phyloP scores from a whole-genome alignment of 1,140 invertebrate genomes.

The Glossosoma conforme region DNA sequence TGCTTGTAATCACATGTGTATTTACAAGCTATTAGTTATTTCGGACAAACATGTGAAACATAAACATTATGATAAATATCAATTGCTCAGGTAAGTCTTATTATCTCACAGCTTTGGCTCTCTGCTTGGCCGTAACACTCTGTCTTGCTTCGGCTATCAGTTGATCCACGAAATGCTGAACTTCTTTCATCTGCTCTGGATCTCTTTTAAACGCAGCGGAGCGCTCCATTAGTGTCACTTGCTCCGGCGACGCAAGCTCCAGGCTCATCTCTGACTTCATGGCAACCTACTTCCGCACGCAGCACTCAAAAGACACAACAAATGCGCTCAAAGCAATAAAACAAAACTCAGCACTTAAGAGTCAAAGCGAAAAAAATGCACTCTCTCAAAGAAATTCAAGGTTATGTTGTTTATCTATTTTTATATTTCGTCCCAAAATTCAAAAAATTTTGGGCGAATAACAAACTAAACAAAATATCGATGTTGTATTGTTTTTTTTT shows the following conservation, averaged over 20 bases:
- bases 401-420: too few relatives aligned
- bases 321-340: too few relatives aligned
- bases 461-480: too few relatives aligned
- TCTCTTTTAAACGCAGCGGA: conserved; percentile 46
- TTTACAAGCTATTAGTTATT: background rate
- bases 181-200: conserved; percentile 45
- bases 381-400: too few relatives aligned
- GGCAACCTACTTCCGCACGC: background rate
- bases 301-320: background rate
- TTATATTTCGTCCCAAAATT: too few relatives aligned
- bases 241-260: conserved; percentile 24
- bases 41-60: background rate
- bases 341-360: too few relatives aligned
- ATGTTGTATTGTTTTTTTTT: too few relatives aligned
- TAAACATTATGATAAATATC: background rate
- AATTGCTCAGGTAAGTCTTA: conserved; percentile 35
- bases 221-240: conserved; percentile 36
- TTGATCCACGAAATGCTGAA: conserved; percentile 47
- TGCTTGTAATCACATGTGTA: background rate
- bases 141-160: conserved; percentile 46
- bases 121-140: conserved; percentile 49
- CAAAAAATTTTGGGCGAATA: too few relatives aligned
- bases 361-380: too few relatives aligned
- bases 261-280: conserved; percentile 31
- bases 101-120: conserved; percentile 49